Conservation (phyloP, 2,113 vertebrate genomes). For the Phylloscopus whistleri region DNA sequence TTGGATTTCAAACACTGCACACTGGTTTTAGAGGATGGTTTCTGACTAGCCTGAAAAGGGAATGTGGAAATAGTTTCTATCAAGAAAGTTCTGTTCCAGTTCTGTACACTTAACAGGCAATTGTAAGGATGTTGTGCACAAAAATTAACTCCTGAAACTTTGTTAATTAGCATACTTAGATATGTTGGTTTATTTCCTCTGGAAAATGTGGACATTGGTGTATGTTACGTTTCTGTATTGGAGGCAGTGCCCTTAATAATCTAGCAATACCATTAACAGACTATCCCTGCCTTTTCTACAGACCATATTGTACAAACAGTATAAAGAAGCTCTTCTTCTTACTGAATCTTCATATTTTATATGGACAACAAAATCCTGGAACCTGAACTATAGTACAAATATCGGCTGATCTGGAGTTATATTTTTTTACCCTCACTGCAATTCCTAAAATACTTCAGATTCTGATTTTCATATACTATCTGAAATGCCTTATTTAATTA, state of each 20-base stretch:
- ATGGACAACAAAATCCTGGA: background rate
- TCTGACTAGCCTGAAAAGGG: background rate
- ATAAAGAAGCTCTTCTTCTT: background rate
- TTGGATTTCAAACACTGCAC: background rate
- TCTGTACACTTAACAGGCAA: background rate
- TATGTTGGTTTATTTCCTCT: background rate
- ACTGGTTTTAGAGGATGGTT: background rate
- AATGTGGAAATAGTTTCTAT: background rate
- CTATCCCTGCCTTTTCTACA: background rate
- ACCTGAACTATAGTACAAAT: background rate
- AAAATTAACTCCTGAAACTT: background rate
- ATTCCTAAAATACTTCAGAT: background rate
- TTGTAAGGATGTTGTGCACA: background rate
- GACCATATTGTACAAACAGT: background rate
- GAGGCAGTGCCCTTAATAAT: background rate
- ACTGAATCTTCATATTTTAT: background rate
- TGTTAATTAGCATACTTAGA: background rate
- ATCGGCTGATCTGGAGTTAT: background rate
- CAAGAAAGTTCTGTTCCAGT: background rate
- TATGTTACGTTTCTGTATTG: background rate
- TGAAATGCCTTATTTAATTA: conserved; percentile 1
- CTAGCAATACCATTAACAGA: background rate
- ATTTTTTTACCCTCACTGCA: background rate
- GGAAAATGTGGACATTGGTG: background rate
- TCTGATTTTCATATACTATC: background rate